Evolutionary conservation across 2,888 invertebrate species (phyloP).

Genomic region (Perdita meconis): DNA sequence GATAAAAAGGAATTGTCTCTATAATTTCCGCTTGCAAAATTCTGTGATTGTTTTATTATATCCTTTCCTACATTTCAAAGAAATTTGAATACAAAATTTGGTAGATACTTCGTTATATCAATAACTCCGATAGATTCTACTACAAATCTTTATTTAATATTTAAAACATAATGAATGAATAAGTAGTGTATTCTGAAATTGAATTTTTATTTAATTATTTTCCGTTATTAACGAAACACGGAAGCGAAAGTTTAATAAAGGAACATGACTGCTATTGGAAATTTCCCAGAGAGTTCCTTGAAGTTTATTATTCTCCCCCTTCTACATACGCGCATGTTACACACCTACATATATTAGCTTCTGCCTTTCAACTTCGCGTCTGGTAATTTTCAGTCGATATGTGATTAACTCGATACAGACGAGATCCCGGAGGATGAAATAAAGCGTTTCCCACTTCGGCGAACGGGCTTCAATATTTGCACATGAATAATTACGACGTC

Average conservation of each 20-base stretch:
- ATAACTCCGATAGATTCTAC: no score
- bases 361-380: slow-evolving; percentile 1
- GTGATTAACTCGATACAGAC: slow-evolving; percentile 61
- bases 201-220: no score
- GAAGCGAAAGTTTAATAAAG: background rate
- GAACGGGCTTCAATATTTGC: slow-evolving; percentile 38
- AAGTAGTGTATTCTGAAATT: no score
- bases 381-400: slow-evolving; percentile 41
- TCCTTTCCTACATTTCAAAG: no score
- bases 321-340: background rate
- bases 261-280: background rate
- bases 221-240: no score
- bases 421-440: slow-evolving; percentile 35
- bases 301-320: slow-evolving; percentile 7
- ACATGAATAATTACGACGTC: slow-evolving; percentile 54
- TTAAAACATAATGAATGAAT: no score
- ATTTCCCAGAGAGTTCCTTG: background rate
- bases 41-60: no score
- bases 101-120: no score
- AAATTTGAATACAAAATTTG: no score
- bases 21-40: no score
- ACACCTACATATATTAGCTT: slow-evolving; percentile 18
- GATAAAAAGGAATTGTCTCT: no score
- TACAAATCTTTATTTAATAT: no score
- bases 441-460: slow-evolving; percentile 40